Base-by-base conservation (phyloP, 2,888 invertebrate genomes). In the Apeira syringaria region DNA sequence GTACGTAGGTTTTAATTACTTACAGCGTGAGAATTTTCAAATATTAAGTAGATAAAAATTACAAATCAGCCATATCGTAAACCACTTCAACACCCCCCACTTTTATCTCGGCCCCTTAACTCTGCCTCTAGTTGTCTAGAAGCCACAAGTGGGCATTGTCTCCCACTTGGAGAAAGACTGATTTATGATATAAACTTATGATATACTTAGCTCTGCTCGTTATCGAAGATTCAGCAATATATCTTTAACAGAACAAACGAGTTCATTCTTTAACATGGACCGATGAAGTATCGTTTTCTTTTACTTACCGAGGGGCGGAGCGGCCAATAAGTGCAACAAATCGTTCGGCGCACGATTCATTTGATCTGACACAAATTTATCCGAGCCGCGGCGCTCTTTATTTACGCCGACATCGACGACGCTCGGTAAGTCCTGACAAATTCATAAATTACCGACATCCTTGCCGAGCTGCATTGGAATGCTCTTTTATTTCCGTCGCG, bases 401-500 rank as follows among this genome's bases (percentile, higher is more conserved):
- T 87, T 87, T 85, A 81, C 79, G 69, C 80, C 73, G 79, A 70
- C 77, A 79, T 69, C 77, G 75, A 65, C 79, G 74, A 74, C 76
- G 84, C 75, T 82, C 87, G 80, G 80, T 80, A 82, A 83, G 86
- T 85, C 87, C 80, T 83, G 83, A 86, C 88, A 87, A 88, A 88
- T 88, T 88, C 88, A 88, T 89, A 89, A 89, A 89, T 89, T 88
- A 89, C 85, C 86, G 74, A 87, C 88, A 87, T 88, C 88, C 88
- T 88, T 81, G 64, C 70, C 71, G 73, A 68, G 25, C 50, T 60
- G 61, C 65, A 72, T 77, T 76, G 68, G 70, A n/a, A 68, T 65
- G 60, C 65, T 64, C 71, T 83, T 83, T 85, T 85, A 83, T 87
- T 86, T 83, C 80, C 72, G 73, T 76, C 72, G 68, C 72, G 64